Evolutionary conservation across 2,113 vertebrate species (phyloP), one percentile per base, ranked within the genome.

Genomic region (Lepus timidus): DNA sequence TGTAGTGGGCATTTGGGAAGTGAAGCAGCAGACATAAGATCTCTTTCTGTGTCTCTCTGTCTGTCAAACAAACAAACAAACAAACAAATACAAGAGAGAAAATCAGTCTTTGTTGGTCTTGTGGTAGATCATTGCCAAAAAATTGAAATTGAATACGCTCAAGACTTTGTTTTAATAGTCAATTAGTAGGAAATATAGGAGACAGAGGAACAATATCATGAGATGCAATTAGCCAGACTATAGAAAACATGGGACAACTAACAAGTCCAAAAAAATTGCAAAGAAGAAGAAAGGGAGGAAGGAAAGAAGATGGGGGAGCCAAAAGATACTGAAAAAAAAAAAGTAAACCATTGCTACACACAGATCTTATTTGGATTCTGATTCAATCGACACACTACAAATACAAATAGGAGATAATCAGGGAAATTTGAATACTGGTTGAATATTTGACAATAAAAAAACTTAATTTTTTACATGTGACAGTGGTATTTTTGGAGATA

Each of bases 151-250:
- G 55, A 89, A 33, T 68, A 85, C 80, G 88, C 95, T 91, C 14
- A 85, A 89, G 58, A 80, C 64, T 94, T 92, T 89, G 62, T 90
- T 94, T 95, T 92, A 95, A 84, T 91, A 68, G 90, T 64, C 39
- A 39, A 88, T 91, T 90, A 88, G 70, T 6, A 52, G 29, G 25
- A 95, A 93, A 94, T 79, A 79, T 10, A 64, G 20, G n/a, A 27
- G 20, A 62, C 20, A 93, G 29, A 74, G 49, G 22, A 91, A 86
- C 27, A 90, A 65, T 13, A 62, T 39, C 22, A 76, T 51, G 31
- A 76, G n/a, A 84, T 58, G 82, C 9, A 95, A 90, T 76, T 93
- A 85, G 27, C 19, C 78, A 65, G 29, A 83, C 27, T 88, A 22
- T 64, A 88, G 31, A 67, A 73, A 90, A 39, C 55, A 62, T 92